Evolutionary conservation across 2,113 vertebrate species (phyloP).

Genomic region (Fukomys damarensis): DNA sequence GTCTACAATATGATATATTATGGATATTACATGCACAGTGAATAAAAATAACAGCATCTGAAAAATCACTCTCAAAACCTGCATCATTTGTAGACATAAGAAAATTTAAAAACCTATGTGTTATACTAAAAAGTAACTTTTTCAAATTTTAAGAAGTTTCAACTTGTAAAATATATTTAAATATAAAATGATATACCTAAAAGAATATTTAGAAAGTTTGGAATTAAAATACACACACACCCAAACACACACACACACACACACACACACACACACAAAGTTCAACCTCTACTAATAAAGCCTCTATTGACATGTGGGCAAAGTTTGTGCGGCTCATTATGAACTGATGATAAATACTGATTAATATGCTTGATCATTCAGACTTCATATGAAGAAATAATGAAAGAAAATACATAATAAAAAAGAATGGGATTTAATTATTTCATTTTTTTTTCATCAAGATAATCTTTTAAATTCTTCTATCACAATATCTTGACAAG

Average conservation of each 20-base stretch:
- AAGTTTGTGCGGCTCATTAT: neutral
- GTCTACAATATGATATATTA: too few relatives aligned
- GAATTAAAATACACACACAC: neutral
- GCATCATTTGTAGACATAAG: neutral
- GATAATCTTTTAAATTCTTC: constrained; percentile 46
- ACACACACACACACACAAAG: neutral
- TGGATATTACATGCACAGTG: too few relatives aligned
- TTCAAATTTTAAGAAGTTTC: neutral
- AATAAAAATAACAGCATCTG: neutral
- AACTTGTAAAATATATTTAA: neutral
- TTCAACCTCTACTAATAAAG: neutral
- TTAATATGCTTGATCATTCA: constrained; percentile 41
- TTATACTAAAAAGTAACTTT: neutral
- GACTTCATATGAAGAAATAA: constrained; percentile 11
- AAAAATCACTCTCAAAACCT: neutral
- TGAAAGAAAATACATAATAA: constrained; percentile 51
- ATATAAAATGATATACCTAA: constrained; percentile 14
- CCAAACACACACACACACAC: too few relatives aligned
- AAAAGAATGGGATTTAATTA: constrained; percentile 13
- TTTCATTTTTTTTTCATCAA: constrained; percentile 36
- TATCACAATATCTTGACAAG: constrained; percentile 43
- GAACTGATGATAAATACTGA: constrained; percentile 45
- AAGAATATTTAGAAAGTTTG: neutral
- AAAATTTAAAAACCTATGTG: neutral
- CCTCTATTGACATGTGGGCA: neutral